Evolutionary conservation across 2,888 invertebrate species (phyloP).

Genomic region (Macaria notata): DNA sequence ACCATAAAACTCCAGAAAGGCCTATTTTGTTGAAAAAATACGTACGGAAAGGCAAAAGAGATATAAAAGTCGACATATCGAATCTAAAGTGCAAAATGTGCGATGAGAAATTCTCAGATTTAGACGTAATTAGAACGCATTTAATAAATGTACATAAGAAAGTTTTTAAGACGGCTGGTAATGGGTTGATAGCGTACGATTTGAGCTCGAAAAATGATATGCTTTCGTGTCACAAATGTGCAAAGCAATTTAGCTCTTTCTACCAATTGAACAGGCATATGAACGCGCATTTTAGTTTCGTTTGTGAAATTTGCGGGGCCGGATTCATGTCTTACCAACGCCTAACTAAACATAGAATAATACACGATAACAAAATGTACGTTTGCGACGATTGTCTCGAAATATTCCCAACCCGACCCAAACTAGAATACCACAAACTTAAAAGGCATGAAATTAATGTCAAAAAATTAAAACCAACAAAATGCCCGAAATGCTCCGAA

Average conservation of each 20-base stretch:
- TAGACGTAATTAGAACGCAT: conserved; percentile 67
- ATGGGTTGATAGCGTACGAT: conserved; percentile 71
- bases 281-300: conserved; percentile 73
- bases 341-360: conserved; percentile 64
- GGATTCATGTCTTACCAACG: conserved; percentile 74
- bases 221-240: conserved; percentile 64
- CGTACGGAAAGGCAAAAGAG: conserved; percentile 68
- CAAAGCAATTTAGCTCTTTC: conserved; percentile 68
- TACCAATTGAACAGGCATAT: conserved; percentile 71
- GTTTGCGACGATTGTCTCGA: conserved; percentile 68
- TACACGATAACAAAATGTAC: conserved; percentile 67
- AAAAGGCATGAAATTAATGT: conserved; percentile 68
- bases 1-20: conserved; percentile 51
- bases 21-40: conserved; percentile 59
- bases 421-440: conserved; percentile 64
- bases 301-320: conserved; percentile 72
- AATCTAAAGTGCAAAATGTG: conserved; percentile 66
- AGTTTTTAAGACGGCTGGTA: conserved; percentile 70
- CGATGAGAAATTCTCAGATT: conserved; percentile 61
- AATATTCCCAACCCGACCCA: conserved; percentile 65
- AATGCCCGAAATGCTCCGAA: conserved; percentile 73
- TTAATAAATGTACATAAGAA: conserved; percentile 57
- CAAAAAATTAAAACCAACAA: conserved; percentile 65
- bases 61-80: conserved; percentile 74
- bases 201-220: conserved; percentile 57